Base-by-base conservation (phyloP, 2,888 invertebrate genomes). In the Andrena praecox region DNA sequence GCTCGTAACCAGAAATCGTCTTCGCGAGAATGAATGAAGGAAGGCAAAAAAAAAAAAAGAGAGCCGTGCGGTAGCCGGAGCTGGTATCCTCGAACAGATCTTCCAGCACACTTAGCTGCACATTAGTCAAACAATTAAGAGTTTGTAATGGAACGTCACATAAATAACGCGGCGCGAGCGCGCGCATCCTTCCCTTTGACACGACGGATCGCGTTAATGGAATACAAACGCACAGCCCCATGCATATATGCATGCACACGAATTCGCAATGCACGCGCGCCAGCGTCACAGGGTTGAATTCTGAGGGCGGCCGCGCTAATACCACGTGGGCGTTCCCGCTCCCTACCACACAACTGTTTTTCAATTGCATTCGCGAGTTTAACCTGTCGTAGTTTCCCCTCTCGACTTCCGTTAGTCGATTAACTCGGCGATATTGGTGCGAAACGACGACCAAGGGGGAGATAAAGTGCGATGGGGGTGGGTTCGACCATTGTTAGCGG, bases 101-200 rank as follows among this genome's bases (percentile, higher is more conserved):
- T 24, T 27, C 81, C 83, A 70, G 82, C 80, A 79, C 89, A 88
- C 89, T 89, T 89, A 88, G 88, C 87, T 80, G 87, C 82, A 88
- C 91, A 93, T 93, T 93, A 93, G 92, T 93, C 91, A 93, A 93
- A 93, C 93, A 93, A 93, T 93, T 93, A 93, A 92, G 92, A 90
- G 90, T 91, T 89, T 87, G 91, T 93, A 93, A 93, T 93, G 92
- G 90, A 92, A 93, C 91, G 93, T 93, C 93, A 92, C 88, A 88
- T 88, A 88, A 88, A 88, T 88, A 91, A 91, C 90, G 79, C 84
- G 81, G 85, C 71, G 85, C 87, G 86, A 87, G 86, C 60, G 81
- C n/a, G 50, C 63, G 35, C 29, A 75, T 54, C 75, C 64, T 75
- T 77, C 75, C 77, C 66, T 77, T 84, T 76, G 84, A 81, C 85